Evolutionary conservation across 2,113 vertebrate genomes (phyloP).

Genomic region (Labeo catla): DNA sequence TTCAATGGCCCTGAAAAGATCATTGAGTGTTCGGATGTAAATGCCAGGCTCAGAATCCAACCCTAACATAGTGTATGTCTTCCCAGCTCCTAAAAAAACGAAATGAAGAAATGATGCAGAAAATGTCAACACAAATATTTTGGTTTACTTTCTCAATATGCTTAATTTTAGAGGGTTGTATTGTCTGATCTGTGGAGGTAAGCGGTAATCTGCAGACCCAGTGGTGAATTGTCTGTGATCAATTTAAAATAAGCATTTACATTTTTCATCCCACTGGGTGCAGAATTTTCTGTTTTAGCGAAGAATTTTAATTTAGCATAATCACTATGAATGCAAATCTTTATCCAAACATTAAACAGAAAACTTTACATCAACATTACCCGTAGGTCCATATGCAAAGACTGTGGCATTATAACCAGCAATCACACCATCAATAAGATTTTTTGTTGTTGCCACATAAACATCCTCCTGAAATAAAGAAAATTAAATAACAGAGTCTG

Average conservation of each 20-base stretch:
- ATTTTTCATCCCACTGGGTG: background rate
- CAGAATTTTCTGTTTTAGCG: background rate
- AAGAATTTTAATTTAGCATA: background rate
- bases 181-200: background rate
- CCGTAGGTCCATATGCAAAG: constrained; percentile 92
- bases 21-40: constrained; percentile 85
- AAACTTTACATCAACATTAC: constrained; percentile 62
- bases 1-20: constrained; percentile 88
- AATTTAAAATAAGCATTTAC: background rate
- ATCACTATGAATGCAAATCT: background rate
- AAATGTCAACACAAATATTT: background rate
- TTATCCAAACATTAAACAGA: background rate
- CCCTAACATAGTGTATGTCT: constrained; percentile 95
- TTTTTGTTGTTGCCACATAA: constrained; percentile 86
- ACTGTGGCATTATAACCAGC: constrained; percentile 91
- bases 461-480: constrained; percentile 83
- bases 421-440: constrained; percentile 84
- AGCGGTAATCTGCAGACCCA: background rate
- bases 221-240: background rate
- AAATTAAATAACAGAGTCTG: background rate
- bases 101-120: background rate
- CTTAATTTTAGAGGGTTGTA: background rate
- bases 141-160: background rate
- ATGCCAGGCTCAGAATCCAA: constrained; percentile 88
- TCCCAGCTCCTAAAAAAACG: constrained; percentile 83